Evolutionary conservation across 2,113 vertebrate species (phyloP), one percentile per base, ranked within the genome.

Genomic region (Amphiprion percula): DNA sequence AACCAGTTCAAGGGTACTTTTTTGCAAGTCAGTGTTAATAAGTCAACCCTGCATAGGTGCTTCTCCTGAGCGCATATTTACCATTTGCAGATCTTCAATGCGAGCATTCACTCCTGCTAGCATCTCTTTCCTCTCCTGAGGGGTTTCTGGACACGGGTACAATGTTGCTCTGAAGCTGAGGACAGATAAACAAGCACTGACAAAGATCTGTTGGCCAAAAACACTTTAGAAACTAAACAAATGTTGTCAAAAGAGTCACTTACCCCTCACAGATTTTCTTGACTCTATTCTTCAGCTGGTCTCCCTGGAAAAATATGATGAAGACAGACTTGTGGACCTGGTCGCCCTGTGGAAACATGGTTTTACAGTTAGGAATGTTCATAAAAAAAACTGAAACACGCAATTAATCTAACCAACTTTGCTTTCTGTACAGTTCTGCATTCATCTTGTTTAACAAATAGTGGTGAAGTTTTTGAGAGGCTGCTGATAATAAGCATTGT

Each of bases 221-320:
- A 19, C 4, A 53, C 0, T 15, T 60, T 0, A 17, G 3, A 17
- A 24, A 23, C 0, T n/a, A 0, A 1, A 50, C 10, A 41, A 30
- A 50, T 7, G 7, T 15, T 11, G 14, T 6, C 33, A 37, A 37
- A 37, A 1, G 1, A 39, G 4, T 53, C 28, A 24, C 80, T 68
- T 11, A 99, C 98, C 98, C 98, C 93, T 99, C 98, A 65, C 98
- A 99, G 63, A 99, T 99, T 93, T 99, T 99, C 94, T 97, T 99
- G 62, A 99, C 98, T 89, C 98, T 93, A 75, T 96, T 99, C 93
- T 99, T 99, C 80, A 99, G 90, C 80, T 99, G 98, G 86, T 99
- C 98, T 12, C 98, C 98, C 94, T 99, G 98, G 92, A 99, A 99
- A 90, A 99, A 99, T 90, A 99, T 99, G 92, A 99, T 99, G 91